These are phyloP conservation scores for Heteromurus nitidus DNA, from an alignment of 2,888 invertebrate species.

Conservation along the genomic window DNA sequence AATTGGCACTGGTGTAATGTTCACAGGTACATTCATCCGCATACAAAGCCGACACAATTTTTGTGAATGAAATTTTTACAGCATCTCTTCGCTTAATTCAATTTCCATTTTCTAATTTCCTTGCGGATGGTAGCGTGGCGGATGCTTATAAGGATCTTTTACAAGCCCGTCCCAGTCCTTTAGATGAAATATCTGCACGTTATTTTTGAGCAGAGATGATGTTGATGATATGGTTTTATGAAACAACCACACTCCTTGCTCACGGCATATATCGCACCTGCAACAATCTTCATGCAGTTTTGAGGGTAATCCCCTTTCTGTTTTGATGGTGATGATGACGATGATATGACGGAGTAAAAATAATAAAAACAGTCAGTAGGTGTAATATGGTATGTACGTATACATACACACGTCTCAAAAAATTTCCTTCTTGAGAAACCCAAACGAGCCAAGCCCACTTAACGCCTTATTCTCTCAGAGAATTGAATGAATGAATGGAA, in stretches of 20 bases:
- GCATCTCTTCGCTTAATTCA: neutral
- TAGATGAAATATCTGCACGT: neutral
- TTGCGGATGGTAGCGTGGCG: neutral
- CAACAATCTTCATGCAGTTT: neutral
- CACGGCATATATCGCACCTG: too few relatives aligned
- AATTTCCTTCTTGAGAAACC: constrained; percentile 39
- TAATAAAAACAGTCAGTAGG: neutral
- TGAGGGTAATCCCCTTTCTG: constrained; percentile 22
- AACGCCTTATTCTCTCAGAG: constrained; percentile 34
- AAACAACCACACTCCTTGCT: too few relatives aligned
- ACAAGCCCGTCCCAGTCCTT: neutral
- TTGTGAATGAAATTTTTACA: neutral
- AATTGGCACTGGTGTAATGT: neutral
- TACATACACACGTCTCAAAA: constrained; percentile 10
- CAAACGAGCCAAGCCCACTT: constrained; percentile 43
- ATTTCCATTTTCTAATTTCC: constrained; percentile 2
- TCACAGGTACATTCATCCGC: neutral
- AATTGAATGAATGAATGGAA: constrained; percentile 29
- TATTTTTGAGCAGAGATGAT: neutral
- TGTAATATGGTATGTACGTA: neutral
- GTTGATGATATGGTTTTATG: neutral
- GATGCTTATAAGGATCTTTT: neutral
- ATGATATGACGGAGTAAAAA: constrained; percentile 6
- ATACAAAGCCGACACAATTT: too few relatives aligned
- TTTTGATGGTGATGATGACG: constrained; percentile 11